Percentiles rank a stretch among this genome's conserved stretches.
These are phyloP conservation scores for Sebastes cheni DNA, from an alignment of 2,797 vertebrate genomes.

Conservation along the genomic window DNA sequence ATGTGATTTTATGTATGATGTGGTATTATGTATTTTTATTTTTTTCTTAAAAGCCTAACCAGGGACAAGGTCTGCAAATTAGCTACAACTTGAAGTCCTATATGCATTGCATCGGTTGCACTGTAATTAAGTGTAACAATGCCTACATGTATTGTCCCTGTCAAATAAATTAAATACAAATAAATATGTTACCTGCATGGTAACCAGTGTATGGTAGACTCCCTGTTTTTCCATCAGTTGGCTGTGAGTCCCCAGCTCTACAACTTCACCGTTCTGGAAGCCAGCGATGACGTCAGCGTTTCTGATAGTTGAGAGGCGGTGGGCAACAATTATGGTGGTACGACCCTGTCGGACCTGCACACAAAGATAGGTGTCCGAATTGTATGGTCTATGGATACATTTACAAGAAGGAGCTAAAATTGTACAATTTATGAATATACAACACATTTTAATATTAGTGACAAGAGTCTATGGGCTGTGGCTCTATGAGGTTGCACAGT, in stretches of 20 bases:
- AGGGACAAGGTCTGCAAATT: too few relatives aligned
- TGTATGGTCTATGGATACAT: neutral
- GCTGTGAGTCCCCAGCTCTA: slow-evolving; percentile 87
- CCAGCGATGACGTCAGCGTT: slow-evolving; percentile 93
- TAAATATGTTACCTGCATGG: slow-evolving; percentile 86
- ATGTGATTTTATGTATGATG: too few relatives aligned
- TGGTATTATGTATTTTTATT: too few relatives aligned
- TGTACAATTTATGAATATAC: neutral
- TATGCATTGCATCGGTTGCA: too few relatives aligned
- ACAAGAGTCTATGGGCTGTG: too few relatives aligned
- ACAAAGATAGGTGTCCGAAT: neutral
- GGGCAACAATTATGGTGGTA: slow-evolving; percentile 92
- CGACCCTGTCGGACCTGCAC: slow-evolving; percentile 88
- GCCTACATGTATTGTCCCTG: too few relatives aligned
- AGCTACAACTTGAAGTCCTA: too few relatives aligned
- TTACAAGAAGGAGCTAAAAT: neutral
- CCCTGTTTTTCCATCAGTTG: slow-evolving; percentile 88
- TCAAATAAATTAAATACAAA: too few relatives aligned
- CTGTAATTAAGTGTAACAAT: too few relatives aligned
- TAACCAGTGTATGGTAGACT: slow-evolving; percentile 90
- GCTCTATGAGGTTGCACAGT: too few relatives aligned
- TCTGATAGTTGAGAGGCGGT: slow-evolving; percentile 93
- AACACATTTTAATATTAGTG: neutral
- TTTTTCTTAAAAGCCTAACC: too few relatives aligned
- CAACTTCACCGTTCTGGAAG: slow-evolving; percentile 85